Percentiles rank a stretch among this genome's conserved stretches.
These are phyloP conservation scores for Euphonia xanthogaster DNA, from an alignment of 2,797 vertebrate genomes.

Conservation along the genomic window DNA sequence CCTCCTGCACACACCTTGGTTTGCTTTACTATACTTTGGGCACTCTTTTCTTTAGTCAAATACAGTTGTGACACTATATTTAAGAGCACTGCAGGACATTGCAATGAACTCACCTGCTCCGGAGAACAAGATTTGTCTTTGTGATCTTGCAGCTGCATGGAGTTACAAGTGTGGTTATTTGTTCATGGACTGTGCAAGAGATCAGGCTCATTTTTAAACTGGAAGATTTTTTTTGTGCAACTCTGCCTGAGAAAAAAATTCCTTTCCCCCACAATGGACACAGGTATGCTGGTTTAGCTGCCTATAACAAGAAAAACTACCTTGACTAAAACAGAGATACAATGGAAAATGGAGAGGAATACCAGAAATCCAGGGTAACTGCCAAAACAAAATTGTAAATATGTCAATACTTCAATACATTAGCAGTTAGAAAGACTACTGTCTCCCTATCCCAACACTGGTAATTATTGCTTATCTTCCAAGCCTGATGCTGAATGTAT, in stretches of 20 bases:
- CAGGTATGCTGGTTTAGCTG: not conserved
- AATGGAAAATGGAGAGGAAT: not conserved
- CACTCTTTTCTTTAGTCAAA: not conserved
- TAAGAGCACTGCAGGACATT: not conserved
- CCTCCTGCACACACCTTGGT: not conserved
- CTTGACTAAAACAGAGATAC: not conserved
- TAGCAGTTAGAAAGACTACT: not conserved
- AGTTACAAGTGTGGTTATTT: fast-evolving
- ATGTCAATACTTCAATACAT: not conserved
- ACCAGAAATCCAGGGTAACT: not conserved
- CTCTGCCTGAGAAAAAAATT: not conserved
- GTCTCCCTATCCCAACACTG: fast-evolving
- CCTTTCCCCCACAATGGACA: not conserved
- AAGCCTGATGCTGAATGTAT: too few relatives aligned
- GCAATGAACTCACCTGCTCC: not conserved
- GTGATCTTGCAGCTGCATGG: fast-evolving
- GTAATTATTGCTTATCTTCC: not conserved
- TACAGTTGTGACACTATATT: not conserved
- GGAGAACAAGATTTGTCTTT: not conserved
- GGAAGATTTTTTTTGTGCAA: not conserved
- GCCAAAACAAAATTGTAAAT: not conserved
- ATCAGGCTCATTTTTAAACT: not conserved
- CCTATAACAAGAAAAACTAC: not conserved
- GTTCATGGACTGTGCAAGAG: fast-evolving
- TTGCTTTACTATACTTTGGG: not conserved